These are phyloP conservation scores for Syngnathus typhle DNA, from an alignment of 2,113 vertebrate genomes.

Conservation along the genomic window DNA sequence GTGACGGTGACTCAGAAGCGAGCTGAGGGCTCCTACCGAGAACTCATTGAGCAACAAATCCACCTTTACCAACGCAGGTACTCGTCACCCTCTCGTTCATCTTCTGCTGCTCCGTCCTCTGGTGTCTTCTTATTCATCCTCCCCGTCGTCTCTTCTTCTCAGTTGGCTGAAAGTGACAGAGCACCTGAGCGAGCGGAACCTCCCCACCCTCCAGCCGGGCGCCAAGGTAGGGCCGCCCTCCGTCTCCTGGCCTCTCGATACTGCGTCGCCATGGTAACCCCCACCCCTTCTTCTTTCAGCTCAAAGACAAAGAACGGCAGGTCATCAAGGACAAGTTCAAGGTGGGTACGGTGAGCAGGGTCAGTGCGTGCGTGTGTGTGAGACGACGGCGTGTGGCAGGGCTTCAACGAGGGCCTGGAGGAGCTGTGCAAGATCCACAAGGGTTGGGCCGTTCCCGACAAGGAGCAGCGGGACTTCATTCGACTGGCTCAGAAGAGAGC, in stretches of 20 bases:
- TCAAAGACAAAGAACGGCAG: slow-evolving; percentile 97
- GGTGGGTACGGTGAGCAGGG: slow-evolving; percentile 67
- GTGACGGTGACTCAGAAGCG: slow-evolving; percentile 92
- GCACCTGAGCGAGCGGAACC: slow-evolving; percentile 80
- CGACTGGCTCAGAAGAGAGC: slow-evolving; percentile 83
- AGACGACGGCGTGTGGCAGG: slow-evolving; percentile 61
- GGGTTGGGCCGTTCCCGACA: slow-evolving; percentile 94
- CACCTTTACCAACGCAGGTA: slow-evolving; percentile 92
- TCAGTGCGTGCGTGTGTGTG: slow-evolving; percentile 60
- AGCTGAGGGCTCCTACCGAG: slow-evolving; percentile 82
- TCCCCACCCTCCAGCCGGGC: slow-evolving; percentile 83
- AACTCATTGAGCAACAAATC: slow-evolving; percentile 92
- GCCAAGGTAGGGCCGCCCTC: slow-evolving; percentile 76
- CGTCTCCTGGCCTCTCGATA: too few species aligned
- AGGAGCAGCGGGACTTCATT: slow-evolving; percentile 85
- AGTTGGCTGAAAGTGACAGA: slow-evolving; percentile 90
- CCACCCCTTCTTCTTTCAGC: slow-evolving; percentile 63
- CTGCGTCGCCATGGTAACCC: background rate
- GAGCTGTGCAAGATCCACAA: slow-evolving; percentile 96
- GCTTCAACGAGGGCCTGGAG: slow-evolving; percentile 93
- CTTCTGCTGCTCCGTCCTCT: background rate
- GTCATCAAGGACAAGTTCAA: slow-evolving; percentile 97
- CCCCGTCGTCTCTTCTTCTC: background rate
- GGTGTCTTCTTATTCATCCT: background rate
- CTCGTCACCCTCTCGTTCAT: background rate